Evolutionary conservation across 2,888 invertebrate genomes (phyloP).

Genomic region (Laspeyria flexula): DNA sequence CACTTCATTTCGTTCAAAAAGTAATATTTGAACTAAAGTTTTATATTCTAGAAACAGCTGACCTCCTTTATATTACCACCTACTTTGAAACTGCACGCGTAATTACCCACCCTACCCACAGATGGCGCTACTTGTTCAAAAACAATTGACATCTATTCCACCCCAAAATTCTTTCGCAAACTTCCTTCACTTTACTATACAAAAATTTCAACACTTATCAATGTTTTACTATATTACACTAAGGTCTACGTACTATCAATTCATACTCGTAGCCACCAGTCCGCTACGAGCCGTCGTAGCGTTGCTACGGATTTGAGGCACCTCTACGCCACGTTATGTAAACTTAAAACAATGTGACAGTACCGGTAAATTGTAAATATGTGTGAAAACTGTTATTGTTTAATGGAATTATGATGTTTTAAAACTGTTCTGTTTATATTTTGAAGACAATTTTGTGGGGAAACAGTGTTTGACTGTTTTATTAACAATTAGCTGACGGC

Average conservation of each 20-base stretch:
- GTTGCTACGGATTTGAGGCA: slow-evolving; percentile 48
- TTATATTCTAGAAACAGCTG: neutral
- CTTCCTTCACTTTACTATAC: slow-evolving; percentile 21
- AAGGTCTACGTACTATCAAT: slow-evolving; percentile 12
- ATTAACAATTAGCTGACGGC: slow-evolving; percentile 14
- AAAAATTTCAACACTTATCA: slow-evolving; percentile 29
- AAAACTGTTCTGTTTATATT: slow-evolving; percentile 14
- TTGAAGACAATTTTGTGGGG: slow-evolving; percentile 14
- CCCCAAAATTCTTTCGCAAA: slow-evolving; percentile 8
- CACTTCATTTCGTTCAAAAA: slow-evolving; percentile 8
- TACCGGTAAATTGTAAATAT: slow-evolving; percentile 45
- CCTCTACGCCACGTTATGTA: slow-evolving; percentile 44
- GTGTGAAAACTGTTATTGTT: slow-evolving; percentile 23
- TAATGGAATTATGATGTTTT: slow-evolving; percentile 11
- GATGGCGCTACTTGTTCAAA: slow-evolving; percentile 53
- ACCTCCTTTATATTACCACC: slow-evolving; percentile 2
- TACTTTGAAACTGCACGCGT: slow-evolving; percentile 18
- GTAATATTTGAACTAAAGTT: slow-evolving; percentile 33
- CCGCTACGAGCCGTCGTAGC: slow-evolving; percentile 65
- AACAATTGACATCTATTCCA: slow-evolving; percentile 1
- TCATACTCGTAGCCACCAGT: slow-evolving; percentile 48
- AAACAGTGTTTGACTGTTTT: slow-evolving; percentile 27
- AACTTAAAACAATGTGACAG: slow-evolving; percentile 43
- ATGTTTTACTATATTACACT: slow-evolving; percentile 12
- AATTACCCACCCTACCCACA: slow-evolving; percentile 32